Evolutionary conservation across 2,888 invertebrate species (phyloP).

Genomic region (Anoncus sp.): DNA sequence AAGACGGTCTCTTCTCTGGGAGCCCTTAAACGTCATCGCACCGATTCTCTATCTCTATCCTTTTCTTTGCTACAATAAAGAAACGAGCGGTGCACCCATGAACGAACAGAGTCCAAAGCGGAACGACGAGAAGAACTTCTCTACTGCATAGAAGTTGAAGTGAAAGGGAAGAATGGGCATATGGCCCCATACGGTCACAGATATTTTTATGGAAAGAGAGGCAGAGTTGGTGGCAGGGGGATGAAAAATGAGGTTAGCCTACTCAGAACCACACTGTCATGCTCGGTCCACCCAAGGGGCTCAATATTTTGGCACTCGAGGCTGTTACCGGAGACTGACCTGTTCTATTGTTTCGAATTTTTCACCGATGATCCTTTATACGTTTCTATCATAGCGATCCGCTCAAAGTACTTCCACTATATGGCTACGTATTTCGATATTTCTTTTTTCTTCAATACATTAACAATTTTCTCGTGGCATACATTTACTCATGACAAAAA

Average conservation of each 20-base stretch:
- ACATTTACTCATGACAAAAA: no score
- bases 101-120: constrained; percentile 23
- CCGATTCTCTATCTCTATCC: constrained; percentile 36
- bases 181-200: constrained; percentile 37
- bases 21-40: constrained; percentile 45
- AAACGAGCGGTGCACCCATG: constrained; percentile 10
- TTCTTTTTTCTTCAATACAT: no score
- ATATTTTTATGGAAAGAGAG: constrained; percentile 70
- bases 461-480: no score
- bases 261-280: constrained; percentile 54
- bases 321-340: constrained; percentile 21
- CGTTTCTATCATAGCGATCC: not conserved
- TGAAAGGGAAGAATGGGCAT: constrained; percentile 51
- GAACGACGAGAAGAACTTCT: constrained; percentile 32
- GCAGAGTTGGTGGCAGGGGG: constrained; percentile 2
- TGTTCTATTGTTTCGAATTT: constrained; percentile 27
- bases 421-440: not conserved
- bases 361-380: not conserved
- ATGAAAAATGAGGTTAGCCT: constrained; percentile 81
- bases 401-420: not conserved
- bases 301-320: constrained; percentile 81
- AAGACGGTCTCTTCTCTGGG: constrained; percentile 48
- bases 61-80: constrained; percentile 37
- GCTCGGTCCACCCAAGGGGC: constrained; percentile 61
- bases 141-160: constrained; percentile 6